Percentiles rank a stretch among this genome's conserved stretches.
phyloP scores from a whole-genome alignment of 2,113 vertebrate genomes.

The Xiphophorus couchianus region DNA sequence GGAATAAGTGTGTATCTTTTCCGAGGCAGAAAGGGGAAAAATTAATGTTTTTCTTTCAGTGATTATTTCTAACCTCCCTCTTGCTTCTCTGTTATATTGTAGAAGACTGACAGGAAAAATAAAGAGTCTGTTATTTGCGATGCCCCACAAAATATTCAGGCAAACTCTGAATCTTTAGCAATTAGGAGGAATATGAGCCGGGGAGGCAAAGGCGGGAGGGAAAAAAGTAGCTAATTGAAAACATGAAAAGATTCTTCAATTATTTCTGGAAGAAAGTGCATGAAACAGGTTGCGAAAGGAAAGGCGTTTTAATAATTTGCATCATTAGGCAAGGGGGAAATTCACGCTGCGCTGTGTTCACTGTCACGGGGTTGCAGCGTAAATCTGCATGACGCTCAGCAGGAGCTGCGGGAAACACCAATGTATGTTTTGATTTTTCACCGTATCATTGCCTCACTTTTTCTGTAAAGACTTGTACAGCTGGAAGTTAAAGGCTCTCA shows the following conservation, averaged over 20 bases:
- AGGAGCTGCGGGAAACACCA: conserved; percentile 25
- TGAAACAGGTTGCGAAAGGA: conserved; percentile 54
- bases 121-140: conserved; percentile 42
- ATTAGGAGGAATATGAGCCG: conserved; percentile 51
- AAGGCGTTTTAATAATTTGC: conserved; percentile 65
- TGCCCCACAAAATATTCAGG: conserved; percentile 37
- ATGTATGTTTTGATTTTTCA: neutral
- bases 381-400: conserved; percentile 40
- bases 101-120: conserved; percentile 66
- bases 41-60: conserved; percentile 43
- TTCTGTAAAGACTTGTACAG: neutral
- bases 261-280: conserved; percentile 64
- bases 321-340: conserved; percentile 57
- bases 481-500: no score
- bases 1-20: conserved; percentile 32
- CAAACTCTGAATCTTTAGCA: conserved; percentile 51
- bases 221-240: conserved; percentile 64
- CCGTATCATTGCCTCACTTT: neutral
- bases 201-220: neutral
- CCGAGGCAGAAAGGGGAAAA: conserved; percentile 10
- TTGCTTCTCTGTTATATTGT: conserved; percentile 30
- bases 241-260: conserved; percentile 69
- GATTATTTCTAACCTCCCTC: conserved; percentile 65
- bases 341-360: conserved; percentile 38
- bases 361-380: conserved; percentile 15